Evolutionary conservation across 2,113 vertebrate genomes (phyloP).

Genomic region (Lagopus muta): DNA sequence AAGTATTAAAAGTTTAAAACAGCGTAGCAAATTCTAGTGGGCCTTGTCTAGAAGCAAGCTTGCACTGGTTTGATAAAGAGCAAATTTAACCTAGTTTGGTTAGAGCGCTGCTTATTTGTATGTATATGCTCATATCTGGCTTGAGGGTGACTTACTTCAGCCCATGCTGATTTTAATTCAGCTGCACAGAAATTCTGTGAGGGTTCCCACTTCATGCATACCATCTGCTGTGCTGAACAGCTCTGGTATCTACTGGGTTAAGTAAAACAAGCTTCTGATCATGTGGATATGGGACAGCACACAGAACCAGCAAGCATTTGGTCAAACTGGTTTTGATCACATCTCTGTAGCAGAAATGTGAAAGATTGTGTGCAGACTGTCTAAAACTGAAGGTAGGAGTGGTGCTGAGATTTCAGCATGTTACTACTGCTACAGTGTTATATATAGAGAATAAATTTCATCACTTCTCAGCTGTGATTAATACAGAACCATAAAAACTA

Average conservation of each 20-base stretch:
- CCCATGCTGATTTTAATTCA: neutral
- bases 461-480: neutral
- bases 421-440: neutral
- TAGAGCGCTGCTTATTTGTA: neutral
- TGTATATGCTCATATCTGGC: neutral
- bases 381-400: neutral
- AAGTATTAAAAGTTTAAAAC: slow-evolving; percentile 32
- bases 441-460: neutral
- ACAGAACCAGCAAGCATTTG: neutral
- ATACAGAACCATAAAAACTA: neutral
- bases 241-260: neutral
- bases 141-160: slow-evolving; percentile 25
- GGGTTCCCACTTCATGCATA: neutral
- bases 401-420: neutral
- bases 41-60: slow-evolving; percentile 17
- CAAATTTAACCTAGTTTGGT: neutral
- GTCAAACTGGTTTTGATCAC: neutral
- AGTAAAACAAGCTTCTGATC: neutral
- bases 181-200: neutral
- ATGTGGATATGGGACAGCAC: neutral
- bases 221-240: neutral
- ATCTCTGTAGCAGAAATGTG: neutral
- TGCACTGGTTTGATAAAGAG: neutral
- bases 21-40: neutral
- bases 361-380: neutral